Evolutionary conservation across 2,888 invertebrate genomes (phyloP).

Genomic region (Rhamnusium bicolor): DNA sequence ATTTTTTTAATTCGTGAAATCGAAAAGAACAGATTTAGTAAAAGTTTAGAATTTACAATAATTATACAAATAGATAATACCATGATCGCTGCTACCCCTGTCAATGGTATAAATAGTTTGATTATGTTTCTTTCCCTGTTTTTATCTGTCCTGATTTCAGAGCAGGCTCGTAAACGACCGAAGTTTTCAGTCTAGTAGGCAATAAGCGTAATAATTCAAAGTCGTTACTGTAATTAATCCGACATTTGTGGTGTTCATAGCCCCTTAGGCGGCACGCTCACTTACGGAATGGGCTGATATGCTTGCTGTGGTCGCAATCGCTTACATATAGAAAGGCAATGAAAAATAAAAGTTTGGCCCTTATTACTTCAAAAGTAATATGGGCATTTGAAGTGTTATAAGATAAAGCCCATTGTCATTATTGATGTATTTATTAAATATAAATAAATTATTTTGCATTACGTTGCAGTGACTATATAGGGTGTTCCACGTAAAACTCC

Average conservation of each 20-base stretch:
- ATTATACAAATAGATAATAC: too few relatives aligned
- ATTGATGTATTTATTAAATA: too few relatives aligned
- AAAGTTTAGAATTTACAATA: too few relatives aligned
- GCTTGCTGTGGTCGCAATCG: not conserved
- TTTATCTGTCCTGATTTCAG: not conserved
- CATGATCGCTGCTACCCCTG: not conserved
- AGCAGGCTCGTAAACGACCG: not conserved
- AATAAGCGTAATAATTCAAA: constrained; percentile 21
- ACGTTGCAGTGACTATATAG: too few relatives aligned
- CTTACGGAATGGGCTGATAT: not conserved
- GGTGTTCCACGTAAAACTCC: too few relatives aligned
- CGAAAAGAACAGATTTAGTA: too few relatives aligned
- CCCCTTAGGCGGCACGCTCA: not conserved
- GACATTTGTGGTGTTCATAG: constrained; percentile 6
- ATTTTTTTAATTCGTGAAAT: too few relatives aligned
- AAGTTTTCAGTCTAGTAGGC: constrained; percentile 11
- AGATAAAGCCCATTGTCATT: too few relatives aligned
- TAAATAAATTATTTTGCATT: too few relatives aligned
- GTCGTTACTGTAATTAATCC: constrained; percentile 4
- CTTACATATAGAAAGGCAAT: not conserved
- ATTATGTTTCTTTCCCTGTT: not conserved
- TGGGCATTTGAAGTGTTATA: too few relatives aligned
- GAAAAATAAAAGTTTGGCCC: not conserved
- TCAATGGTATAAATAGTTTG: constrained; percentile 1
- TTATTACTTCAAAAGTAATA: not conserved